Evolutionary conservation across 2,797 vertebrate species (phyloP).

Genomic region (Hippopotamyrus pictus): DNA sequence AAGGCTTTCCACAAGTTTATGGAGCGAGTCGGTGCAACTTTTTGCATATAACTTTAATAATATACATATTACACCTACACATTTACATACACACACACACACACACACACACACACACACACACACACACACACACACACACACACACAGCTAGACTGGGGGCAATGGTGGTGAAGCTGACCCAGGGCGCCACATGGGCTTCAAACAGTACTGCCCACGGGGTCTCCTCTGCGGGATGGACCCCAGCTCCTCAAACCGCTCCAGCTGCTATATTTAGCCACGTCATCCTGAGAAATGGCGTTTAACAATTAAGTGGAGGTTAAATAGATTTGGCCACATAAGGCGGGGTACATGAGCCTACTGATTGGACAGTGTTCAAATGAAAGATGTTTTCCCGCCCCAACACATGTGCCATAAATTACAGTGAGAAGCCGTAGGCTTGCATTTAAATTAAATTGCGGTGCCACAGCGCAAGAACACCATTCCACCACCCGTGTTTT

Average conservation of each 20-base stretch:
- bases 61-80: too few relatives aligned
- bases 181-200: not conserved
- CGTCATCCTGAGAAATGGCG: constrained; percentile 25
- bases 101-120: too few relatives aligned
- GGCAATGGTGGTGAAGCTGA: not conserved
- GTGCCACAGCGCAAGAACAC: constrained; percentile 12
- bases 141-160: not conserved
- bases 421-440: constrained; percentile 22
- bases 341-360: constrained; percentile 24
- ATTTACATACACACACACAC: too few relatives aligned
- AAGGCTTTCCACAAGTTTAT: too few relatives aligned
- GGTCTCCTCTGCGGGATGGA: not conserved
- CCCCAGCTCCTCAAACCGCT: constrained; percentile 27
- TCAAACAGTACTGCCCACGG: not conserved
- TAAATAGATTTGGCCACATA: constrained; percentile 26
- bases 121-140: too few relatives aligned
- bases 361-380: constrained; percentile 12
- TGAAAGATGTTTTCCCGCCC: constrained; percentile 18
- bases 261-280: constrained; percentile 48
- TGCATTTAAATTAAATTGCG: constrained; percentile 35
- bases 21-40: too few relatives aligned
- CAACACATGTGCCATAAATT: constrained; percentile 24
- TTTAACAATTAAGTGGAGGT: constrained; percentile 53
- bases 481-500: constrained; percentile 42
- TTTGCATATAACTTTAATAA: too few relatives aligned